Base-by-base conservation (phyloP, 2,113 vertebrate genomes). In the Rafetus swinhoei region DNA sequence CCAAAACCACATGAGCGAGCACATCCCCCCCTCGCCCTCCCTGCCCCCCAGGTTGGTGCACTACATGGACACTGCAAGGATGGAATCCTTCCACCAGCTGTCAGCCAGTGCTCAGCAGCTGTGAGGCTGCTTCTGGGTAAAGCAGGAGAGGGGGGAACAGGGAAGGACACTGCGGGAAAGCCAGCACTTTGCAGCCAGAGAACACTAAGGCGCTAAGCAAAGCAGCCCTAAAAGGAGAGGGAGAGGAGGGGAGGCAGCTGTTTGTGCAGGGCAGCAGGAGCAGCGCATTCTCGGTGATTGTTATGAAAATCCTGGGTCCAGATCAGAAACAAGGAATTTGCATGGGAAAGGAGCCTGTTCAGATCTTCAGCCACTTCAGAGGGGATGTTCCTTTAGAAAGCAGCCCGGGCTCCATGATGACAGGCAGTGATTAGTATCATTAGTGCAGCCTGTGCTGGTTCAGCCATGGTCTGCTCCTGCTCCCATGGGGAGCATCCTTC, bases 341-440 rank as follows among this genome's bases (percentile, higher is more conserved):
- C 86, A 95, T 85, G 74, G 93, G 79, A 90, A 86, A 94, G 81
- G 89, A 93, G 91, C 79, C 65, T 72, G 62, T 86, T 94, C 87
- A 88, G 94, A 91, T 97, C 83, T 80, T 93, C 76, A 8, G 74
- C 90, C 69, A 90, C 91, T 92, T 94, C 79, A 53, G 57, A 35
- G 82, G 84, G 90, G 88, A 22, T 85, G 94, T 94, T 92, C 97
- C 96, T 96, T 94, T 76, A 93, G 90, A 81, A 97, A 97, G 95
- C 93, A 85, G 79, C 86, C 77, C 59, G 27, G 52, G 93, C 91
- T 96, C 55, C 69, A 94, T 53, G 84, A 95, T 82, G 79, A 90
- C 29, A 91, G 93, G 86, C 0, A 2, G 88, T 57, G 96, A 97
- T 97, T 97, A 93, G 86, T 79, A 55, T 50, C 94, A 25, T 92